phyloP scores from a whole-genome alignment of 2,797 vertebrate genomes.

The Avahi laniger region DNA sequence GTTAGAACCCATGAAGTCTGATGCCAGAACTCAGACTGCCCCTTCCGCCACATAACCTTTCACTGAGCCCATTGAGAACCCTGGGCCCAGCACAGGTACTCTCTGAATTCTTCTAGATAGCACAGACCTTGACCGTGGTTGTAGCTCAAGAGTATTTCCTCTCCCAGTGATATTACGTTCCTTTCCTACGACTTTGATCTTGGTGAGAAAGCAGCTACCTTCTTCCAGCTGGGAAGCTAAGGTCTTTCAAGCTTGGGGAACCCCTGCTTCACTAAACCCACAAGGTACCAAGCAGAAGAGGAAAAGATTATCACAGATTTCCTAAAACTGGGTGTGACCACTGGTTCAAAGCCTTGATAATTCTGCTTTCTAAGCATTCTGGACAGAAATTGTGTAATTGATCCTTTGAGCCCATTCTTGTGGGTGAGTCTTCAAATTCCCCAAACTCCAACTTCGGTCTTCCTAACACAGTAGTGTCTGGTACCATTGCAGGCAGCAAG shows the following conservation, averaged over 20 bases:
- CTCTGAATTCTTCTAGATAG: background rate
- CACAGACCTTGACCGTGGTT: background rate
- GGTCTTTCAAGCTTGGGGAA: constrained; percentile 15
- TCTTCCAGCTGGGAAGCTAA: background rate
- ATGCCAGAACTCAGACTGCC: background rate
- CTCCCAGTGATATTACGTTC: background rate
- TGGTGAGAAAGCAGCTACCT: background rate
- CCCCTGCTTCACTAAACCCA: background rate
- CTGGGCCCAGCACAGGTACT: rapidly evolving
- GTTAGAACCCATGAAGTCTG: background rate
- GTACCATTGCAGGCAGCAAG: background rate
- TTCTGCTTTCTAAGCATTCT: background rate
- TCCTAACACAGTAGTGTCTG: background rate
- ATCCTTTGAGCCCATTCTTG: background rate
- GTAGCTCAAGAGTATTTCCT: background rate
- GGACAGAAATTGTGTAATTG: background rate
- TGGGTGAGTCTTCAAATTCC: background rate
- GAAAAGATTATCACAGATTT: constrained; percentile 10
- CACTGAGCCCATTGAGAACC: background rate
- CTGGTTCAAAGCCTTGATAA: background rate
- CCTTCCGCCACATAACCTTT: background rate
- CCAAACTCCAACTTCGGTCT: background rate
- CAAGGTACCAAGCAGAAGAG: background rate
- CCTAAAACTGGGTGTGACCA: background rate
- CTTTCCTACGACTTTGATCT: constrained; percentile 18